Conservation (phyloP, 2,888 invertebrate species). For the Ochlodes sylvanus region DNA sequence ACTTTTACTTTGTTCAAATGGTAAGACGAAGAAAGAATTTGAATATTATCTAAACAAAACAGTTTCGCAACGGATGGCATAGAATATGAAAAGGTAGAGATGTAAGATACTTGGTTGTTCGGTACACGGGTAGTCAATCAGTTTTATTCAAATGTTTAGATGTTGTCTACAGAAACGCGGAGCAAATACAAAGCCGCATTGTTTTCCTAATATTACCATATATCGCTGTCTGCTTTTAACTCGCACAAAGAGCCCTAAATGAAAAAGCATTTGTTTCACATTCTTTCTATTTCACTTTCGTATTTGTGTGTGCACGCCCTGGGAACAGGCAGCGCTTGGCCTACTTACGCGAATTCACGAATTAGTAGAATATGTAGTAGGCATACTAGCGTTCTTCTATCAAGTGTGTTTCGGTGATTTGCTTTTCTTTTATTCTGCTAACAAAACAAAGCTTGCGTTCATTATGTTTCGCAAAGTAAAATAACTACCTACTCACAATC, state of each 20-base stretch:
- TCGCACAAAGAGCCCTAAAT: conserved; percentile 65
- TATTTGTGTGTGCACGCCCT: conserved; percentile 53
- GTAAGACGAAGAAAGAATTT: conserved; percentile 5
- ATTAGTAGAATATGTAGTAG: conserved; percentile 19
- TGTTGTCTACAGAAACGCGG: conserved; percentile 53
- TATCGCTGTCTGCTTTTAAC: conserved; percentile 67
- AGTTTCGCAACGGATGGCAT: not conserved
- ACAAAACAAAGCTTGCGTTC: conserved; percentile 7
- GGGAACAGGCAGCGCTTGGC: conserved; percentile 40
- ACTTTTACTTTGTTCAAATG: not conserved
- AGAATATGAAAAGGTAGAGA: conserved; percentile 13
- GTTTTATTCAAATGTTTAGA: conserved; percentile 51
- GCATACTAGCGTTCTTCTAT: not conserved
- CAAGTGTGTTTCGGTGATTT: conserved; percentile 19
- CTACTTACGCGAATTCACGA: conserved; percentile 29
- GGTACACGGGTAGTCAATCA: conserved; percentile 34
- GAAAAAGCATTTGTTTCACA: conserved; percentile 69
- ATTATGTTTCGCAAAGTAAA: conserved; percentile 2
- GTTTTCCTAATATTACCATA: conserved; percentile 73
- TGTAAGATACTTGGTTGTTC: conserved; percentile 1
- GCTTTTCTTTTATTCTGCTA: conserved; percentile 14
- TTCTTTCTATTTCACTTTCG: conserved; percentile 58
- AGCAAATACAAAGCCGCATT: conserved; percentile 62
- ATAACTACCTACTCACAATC: not conserved
- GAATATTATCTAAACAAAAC: conserved; percentile 7